Evolutionary conservation across 2,797 vertebrate species (phyloP).

Genomic region (Gadopsis bispinosus): DNA sequence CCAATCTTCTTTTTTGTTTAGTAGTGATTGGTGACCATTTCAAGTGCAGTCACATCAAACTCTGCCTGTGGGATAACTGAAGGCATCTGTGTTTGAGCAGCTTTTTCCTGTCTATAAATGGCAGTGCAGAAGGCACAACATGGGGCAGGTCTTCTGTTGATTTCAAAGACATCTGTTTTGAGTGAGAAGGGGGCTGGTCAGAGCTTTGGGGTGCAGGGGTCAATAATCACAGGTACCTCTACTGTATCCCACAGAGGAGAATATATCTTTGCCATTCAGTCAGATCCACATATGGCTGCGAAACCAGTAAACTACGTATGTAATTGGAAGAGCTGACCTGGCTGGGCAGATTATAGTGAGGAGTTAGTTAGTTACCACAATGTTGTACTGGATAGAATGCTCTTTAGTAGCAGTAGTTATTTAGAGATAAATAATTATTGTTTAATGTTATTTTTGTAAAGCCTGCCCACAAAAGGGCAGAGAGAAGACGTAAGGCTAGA

Average conservation of each 20-base stretch:
- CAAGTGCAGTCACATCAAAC: not conserved
- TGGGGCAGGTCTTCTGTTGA: slow-evolving; percentile 26
- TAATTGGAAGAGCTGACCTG: slow-evolving; percentile 19
- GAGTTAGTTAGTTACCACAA: not conserved
- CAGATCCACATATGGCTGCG: slow-evolving; percentile 28
- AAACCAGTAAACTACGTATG: slow-evolving; percentile 32
- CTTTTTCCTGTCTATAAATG: not conserved
- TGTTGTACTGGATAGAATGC: not conserved
- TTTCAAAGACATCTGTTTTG: slow-evolving; percentile 31
- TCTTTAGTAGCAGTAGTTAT: not conserved
- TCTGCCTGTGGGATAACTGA: not conserved
- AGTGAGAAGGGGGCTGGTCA: slow-evolving; percentile 3
- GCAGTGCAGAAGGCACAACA: not conserved
- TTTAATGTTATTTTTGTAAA: slow-evolving; percentile 22
- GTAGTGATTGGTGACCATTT: slow-evolving; percentile 2
- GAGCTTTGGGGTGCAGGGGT: not conserved
- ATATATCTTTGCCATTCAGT: slow-evolving; percentile 28
- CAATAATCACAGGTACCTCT: no score
- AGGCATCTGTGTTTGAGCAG: slow-evolving; percentile 1
- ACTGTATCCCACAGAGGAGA: slow-evolving; percentile 40
- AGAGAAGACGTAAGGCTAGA: not conserved
- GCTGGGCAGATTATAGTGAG: not conserved
- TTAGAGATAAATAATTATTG: not conserved
- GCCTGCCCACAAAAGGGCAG: not conserved
- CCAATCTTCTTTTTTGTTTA: not conserved